Base-by-base conservation (phyloP, 2,113 vertebrate genomes). In the Leucopternis melanops region DNA sequence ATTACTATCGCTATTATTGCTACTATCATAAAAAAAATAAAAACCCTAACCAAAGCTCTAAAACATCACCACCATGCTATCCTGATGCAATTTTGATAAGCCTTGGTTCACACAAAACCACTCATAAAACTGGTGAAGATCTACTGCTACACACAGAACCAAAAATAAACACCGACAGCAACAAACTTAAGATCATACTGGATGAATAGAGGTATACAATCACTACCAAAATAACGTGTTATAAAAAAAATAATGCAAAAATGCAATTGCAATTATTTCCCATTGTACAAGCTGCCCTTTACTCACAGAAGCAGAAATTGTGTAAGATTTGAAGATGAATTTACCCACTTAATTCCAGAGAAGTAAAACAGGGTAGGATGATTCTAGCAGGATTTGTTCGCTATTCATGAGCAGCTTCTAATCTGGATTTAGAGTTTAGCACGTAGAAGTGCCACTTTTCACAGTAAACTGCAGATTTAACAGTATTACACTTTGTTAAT, bases 351-450 rank as follows among this genome's bases (percentile, higher is more conserved):
- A 81, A 73, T 88, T 93, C 62, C 45, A 75, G 40, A 62, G 9
- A 88, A 83, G 31, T 62, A 82, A 88, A 90, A 80, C 8, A 38
- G 62, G 11, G 32, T 45, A 90, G 66, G 67, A 90, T 58, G 16
- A 83, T 81, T 93, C 34, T 47, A 83, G 88, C 8, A 88, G 75
- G 75, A 95, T 92, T 93, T 90, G 14, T 78, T 92, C 90, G 71
- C 55, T 88, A 59, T 81, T 94, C 63, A 81, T 47, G 42, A 96
- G 29, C 29, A 75, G 59, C 49, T 96, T 93, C 55, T 96, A 96
- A 97, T 95, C 91, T 96, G 95, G 86, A 91, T 97, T 95, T 92
- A 95, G 86, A 94, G 45, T 94, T 95, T 87, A 95, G n/a, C 42
- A 61, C 34, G 57, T 62, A 69, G 62, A 94, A 94, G 57, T 91